A percentile compares a stretch with the other conserved stretches of the same genome.
phyloP scores from a whole-genome alignment of 2,888 invertebrate genomes.

The Papilio protenor region DNA sequence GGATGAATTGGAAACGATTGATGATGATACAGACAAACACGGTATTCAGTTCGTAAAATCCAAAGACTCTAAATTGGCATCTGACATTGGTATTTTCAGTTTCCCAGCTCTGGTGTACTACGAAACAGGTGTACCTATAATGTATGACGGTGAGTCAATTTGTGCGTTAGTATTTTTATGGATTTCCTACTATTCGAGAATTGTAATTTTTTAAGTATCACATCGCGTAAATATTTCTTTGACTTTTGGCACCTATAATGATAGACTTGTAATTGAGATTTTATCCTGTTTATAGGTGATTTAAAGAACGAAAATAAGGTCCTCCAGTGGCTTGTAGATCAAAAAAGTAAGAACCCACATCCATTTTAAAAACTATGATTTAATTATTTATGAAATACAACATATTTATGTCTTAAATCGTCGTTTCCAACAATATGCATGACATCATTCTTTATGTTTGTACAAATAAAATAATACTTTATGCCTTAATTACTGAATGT shows the following conservation, averaged over 20 bases:
- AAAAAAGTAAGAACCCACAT: conserved; percentile 95
- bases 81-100: conserved; percentile 96
- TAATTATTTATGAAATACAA: conserved; percentile 51
- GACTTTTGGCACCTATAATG: too few relatives aligned
- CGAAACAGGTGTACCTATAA: conserved; percentile 96
- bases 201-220: too few relatives aligned
- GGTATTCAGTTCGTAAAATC: conserved; percentile 97
- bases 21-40: conserved; percentile 96
- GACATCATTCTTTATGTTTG: conserved; percentile 79
- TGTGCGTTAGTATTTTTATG: conserved; percentile 33
- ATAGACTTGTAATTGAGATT: conserved; percentile 44
- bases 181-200: conserved; percentile 12
- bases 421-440: conserved; percentile 74
- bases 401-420: conserved; percentile 50
- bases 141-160: conserved; percentile 94
- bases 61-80: conserved; percentile 94
- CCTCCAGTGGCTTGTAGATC: conserved; percentile 97
- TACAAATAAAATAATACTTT: conserved; percentile 67
- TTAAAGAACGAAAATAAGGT: conserved; percentile 97
- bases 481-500: conserved; percentile 81
- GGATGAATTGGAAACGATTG: conserved; percentile 95
- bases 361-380: conserved; percentile 73
- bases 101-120: conserved; percentile 97
- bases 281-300: conserved; percentile 90
- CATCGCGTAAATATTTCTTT: too few relatives aligned